Evolutionary conservation across 2,888 invertebrate species (phyloP), one percentile per base, ranked within the genome.

Genomic region (Gnatocerus cornutus): DNA sequence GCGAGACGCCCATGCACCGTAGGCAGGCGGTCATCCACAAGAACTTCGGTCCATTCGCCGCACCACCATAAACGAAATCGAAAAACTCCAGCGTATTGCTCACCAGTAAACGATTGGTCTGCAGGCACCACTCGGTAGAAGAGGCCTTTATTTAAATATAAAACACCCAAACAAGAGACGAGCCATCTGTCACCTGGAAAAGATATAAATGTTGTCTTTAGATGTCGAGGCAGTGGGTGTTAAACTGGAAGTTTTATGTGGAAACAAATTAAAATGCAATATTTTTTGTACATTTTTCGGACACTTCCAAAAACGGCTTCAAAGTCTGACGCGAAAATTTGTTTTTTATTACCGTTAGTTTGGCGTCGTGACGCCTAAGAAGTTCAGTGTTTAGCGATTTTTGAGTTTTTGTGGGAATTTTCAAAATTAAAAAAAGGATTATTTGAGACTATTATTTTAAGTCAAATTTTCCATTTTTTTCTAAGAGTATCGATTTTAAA

Each of bases 21-120:
- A 4, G 96, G 96, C 69, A 97, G 87, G 14, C 95, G 89, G 84
- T 97, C 97, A 83, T 97, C 96, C 12, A 97, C 94, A 55, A 96
- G 87, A 30, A 93, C 93, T 83, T 96, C 96, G 21, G 93, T 91
- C 96, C 96, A 97, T 82, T 95, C 93, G 3, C 96, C 96, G 80
- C 95, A 95, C 95, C 96, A 96, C 96, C 96, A 97, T 14, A 97
- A 85, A 0, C 96, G 91, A 85, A 97, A 97, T 74, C 96, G 91
- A 85, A 94, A 95, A 12, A 95, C 91, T 0, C 95, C 95, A 46
- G 92, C 89, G 78, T 93, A 92, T 10, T 90, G 88, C 9, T 88
- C 88, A 33, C 88, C 88, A 61, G 89, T 89, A 81, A 96, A 91
- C 14, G 91, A 90, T 85, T 97, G 97, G 82, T 96, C 96, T 0